Evolutionary conservation across 2,888 invertebrate genomes (phyloP).

Genomic region (Ceriagrion tenellum): DNA sequence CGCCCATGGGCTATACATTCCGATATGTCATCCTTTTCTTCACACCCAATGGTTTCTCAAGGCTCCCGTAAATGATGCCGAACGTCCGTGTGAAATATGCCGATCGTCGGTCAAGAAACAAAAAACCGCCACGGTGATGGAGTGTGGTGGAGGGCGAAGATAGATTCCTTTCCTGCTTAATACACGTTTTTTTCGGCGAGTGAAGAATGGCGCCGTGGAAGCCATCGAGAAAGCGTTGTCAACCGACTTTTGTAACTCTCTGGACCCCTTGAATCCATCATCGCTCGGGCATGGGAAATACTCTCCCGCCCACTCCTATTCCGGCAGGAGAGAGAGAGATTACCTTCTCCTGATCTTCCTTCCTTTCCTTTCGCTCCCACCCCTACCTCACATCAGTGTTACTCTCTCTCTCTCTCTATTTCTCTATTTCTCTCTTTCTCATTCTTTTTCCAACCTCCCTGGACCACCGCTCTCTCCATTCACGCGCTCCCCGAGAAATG

Average conservation of each 20-base stretch:
- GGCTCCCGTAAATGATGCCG: background rate
- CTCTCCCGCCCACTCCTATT: background rate
- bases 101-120: background rate
- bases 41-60: background rate
- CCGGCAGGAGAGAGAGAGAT: background rate
- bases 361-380: background rate
- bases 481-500: background rate
- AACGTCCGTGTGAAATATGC: background rate
- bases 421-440: background rate
- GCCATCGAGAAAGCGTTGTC: conserved; percentile 8
- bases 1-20: no score
- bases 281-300: background rate
- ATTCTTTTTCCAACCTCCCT: background rate
- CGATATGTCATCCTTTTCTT: background rate
- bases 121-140: background rate
- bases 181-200: background rate
- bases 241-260: background rate
- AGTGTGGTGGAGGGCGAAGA: background rate
- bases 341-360: background rate
- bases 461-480: background rate
- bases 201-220: conserved; percentile 6
- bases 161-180: background rate
- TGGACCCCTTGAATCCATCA: background rate
- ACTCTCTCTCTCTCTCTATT: background rate
- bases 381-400: background rate